phyloP scores from a whole-genome alignment of 1,140 invertebrate genomes.

The Apis mellifera region Amel_HAv3.1 CM009934.2:11091001-11091500 shows the following conservation, averaged over 20 bases:
- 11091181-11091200: constrained; percentile 91
- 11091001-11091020: constrained; percentile 91
- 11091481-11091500: constrained; percentile 96
- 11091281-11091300: not conserved
- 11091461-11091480: constrained; percentile 95
- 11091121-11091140: constrained; percentile 90
- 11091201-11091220: constrained; percentile 93
- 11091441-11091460: constrained; percentile 95
- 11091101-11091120: constrained; percentile 79
- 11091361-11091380: constrained; percentile 96
- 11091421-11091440: constrained; percentile 92
- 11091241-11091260: constrained; percentile 97
- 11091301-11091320: too few species aligned
- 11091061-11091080: not conserved
- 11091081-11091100: constrained; percentile 76
- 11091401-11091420: constrained; percentile 92
- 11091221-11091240: constrained; percentile 95
- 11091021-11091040: constrained; percentile 82
- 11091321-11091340: not conserved
- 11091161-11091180: constrained; percentile 94
- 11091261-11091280: constrained; percentile 97
- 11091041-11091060: not conserved
- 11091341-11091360: constrained; percentile 82
- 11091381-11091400: constrained; percentile 94
- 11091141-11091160: constrained; percentile 91